Base-by-base conservation (phyloP, 2,888 invertebrate species). In the Therioaphis trifolii region DNA sequence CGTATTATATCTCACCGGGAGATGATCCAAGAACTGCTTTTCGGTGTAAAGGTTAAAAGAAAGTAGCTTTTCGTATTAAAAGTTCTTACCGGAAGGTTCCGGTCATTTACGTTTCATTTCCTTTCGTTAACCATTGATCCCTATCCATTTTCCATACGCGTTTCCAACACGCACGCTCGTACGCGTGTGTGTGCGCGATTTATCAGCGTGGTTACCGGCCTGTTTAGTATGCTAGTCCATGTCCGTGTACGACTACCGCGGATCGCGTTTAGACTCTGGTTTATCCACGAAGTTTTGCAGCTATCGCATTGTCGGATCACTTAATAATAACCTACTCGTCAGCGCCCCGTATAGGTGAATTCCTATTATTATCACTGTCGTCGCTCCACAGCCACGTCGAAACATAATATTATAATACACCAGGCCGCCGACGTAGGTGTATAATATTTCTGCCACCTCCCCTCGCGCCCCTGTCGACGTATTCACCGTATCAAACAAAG, bases 41-140 rank as follows among this genome's bases (percentile, higher is more conserved):
- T n/a, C 40, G 58, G 69, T 21, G 49, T 15, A 63, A 63, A 69
- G 58, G 69, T 27, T 43, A 46, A 46, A 61, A 80, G 71, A 49
- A 72, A 55, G 79, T 79, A 2, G 71, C 61, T 71, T 72, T 74
- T 58, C 21, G 72, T 14, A 46, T 63, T 71, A 80, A 71, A 74
- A 71, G 71, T 71, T 79, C 21, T 29, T 21, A 0, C 46, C 71
- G 46, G 40, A 46, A 72, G 35, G 80, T 82, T 82, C 63, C 74
- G 82, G 82, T 72, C 82, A 29, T 82, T 82, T 66, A 74, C 72
- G 82, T 82, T 82, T 82, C 82, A 82, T 82, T 82, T 74, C 82
- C 80, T 27, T 46, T 80, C 80, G 55, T 72, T 46, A 43, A 46
- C 80, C 63, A 29, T 74, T 29, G 79, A 58, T 69, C 80, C 69